Percentiles rank a stretch among this genome's conserved stretches.
These are phyloP conservation scores for Gorsachius magnificus DNA, from an alignment of 2,797 vertebrate species.

Conservation along the genomic window DNA sequence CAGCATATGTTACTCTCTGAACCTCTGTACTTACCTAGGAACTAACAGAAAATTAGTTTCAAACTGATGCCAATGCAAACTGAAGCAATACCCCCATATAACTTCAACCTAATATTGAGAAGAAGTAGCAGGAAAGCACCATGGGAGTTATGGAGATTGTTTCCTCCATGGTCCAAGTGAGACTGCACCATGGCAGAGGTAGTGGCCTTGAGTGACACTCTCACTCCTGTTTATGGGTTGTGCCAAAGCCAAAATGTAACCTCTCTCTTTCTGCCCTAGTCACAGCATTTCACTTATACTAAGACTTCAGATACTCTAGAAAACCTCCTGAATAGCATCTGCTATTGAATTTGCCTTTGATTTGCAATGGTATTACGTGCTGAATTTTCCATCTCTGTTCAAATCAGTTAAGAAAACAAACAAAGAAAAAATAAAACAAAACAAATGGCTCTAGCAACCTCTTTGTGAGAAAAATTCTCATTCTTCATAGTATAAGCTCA, in stretches of 20 bases:
- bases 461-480: not conserved
- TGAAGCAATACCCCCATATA: not conserved
- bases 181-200: not conserved
- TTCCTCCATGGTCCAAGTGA: not conserved
- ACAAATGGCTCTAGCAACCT: not conserved
- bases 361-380: not conserved
- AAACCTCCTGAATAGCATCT: not conserved
- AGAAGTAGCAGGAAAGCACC: not conserved
- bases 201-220: not conserved
- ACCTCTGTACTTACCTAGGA: not conserved
- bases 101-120: not conserved
- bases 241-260: not conserved
- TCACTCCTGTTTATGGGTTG: not conserved
- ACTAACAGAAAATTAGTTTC: not conserved
- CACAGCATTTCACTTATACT: not conserved
- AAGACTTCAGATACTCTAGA: not conserved
- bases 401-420: not conserved
- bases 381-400: not conserved
- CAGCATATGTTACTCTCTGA: not conserved
- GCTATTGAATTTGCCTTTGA: not conserved
- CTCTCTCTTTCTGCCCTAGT: not conserved
- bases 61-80: not conserved
- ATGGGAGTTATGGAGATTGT: not conserved
- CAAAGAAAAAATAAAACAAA: not conserved
- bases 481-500: not conserved